These are phyloP conservation scores for Plumapathes pennacea DNA, from an alignment of 92 coral and sea anemone species.

Conservation along the genomic window DNA sequence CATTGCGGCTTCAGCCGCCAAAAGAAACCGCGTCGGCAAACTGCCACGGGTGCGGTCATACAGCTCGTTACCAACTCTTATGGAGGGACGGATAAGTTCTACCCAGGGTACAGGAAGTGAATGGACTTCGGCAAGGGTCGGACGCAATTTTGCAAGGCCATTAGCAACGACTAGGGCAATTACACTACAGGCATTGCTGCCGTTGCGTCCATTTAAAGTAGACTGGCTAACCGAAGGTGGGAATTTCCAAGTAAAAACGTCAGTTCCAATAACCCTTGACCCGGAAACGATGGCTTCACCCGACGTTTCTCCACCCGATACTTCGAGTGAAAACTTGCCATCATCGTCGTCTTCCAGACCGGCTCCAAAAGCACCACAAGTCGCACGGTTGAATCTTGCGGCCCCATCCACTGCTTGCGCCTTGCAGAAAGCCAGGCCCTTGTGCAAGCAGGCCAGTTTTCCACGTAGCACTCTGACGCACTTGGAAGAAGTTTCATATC, in stretches of 20 bases:
- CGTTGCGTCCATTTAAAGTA: constrained; percentile 35
- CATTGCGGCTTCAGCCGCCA: constrained; percentile 36
- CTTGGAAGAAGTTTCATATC: constrained; percentile 8
- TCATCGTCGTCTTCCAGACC: constrained; percentile 12
- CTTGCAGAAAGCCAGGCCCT: constrained; percentile 34
- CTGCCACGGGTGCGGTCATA: constrained; percentile 38
- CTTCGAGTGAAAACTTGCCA: neutral
- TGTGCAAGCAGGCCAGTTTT: constrained; percentile 11
- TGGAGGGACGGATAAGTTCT: constrained; percentile 10
- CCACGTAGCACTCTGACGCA: constrained; percentile 9
- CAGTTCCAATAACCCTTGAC: neutral
- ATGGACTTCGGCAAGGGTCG: neutral
- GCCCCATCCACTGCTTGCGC: neutral
- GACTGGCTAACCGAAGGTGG: constrained; percentile 27
- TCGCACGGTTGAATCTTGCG: neutral
- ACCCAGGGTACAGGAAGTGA: constrained; percentile 13
- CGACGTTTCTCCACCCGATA: neutral
- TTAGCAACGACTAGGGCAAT: constrained; percentile 17
- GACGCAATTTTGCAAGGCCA: neutral
- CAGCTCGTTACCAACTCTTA: constrained; percentile 10
- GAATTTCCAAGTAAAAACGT: constrained; percentile 35
- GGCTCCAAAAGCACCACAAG: neutral
- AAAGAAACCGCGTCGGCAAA: constrained; percentile 21
- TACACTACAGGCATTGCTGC: constrained; percentile 51
- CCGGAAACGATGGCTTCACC: neutral